Evolutionary conservation across 2,888 invertebrate genomes (phyloP), one percentile per base, ranked within the genome.

Genomic region (Stenodema calcarata): DNA sequence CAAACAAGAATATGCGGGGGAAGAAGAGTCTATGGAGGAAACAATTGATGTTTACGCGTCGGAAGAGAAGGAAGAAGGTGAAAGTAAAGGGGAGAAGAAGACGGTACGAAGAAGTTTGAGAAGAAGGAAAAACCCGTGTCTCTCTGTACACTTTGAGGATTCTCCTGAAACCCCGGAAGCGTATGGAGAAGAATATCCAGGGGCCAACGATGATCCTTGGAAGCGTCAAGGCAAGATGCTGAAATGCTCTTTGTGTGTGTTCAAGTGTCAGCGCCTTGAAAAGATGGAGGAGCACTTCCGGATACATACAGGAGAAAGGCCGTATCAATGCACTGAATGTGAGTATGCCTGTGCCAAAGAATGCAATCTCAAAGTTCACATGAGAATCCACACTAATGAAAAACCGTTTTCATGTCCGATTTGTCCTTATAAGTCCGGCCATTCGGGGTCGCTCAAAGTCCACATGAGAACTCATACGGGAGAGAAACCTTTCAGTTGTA

Each of bases 291-390:
- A 81, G 27, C 81, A 81, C 62, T 54, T 81, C n/a, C 27, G 81
- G 14, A 35, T 41, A 12, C 81, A 81, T 54, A 81, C 81, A 9
- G 81, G 81, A 0, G 81, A 81, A 81, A 81, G 47, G n/a, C 81
- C 81, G 18, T 81, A 81, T 18, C 81, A 81, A 28, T 81, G 81
- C 62, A 41, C 81, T 7, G 54, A 62, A 28, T 81, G 81, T 41
- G 81, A 81, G 28, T 81, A 81, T 23, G 27, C 54, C 12, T 81
- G 81, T 50, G 81, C 81, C 54, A 81, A 81, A 81, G 54, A 81
- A 23, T 50, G 54, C 62, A 81, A 81, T 23, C 30, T 81, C 14
- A 81, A 50, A 12, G 81, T 81, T 30, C 81, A 81, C 41, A 81
- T 81, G 54, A 50, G 81, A 11, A 81, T 81, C 42, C 81, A 81